Evolutionary conservation across 1,140 invertebrate genomes (phyloP).

Genomic region (Hylaeus anthracinus): DNA sequence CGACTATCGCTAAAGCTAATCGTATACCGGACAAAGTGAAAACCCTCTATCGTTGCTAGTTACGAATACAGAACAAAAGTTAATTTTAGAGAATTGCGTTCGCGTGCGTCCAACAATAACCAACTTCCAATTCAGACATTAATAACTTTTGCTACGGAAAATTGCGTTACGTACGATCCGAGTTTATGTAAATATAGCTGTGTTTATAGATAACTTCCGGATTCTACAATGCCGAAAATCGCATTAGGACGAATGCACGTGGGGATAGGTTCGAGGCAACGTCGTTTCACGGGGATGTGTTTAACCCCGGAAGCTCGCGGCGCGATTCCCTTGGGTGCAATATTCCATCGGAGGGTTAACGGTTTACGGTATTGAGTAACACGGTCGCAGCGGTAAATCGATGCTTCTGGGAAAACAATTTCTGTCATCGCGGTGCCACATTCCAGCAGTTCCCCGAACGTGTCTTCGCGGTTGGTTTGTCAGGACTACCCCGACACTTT

Average conservation of each 20-base stretch:
- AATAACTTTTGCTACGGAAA: no score
- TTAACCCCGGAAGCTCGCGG: conserved; percentile 39
- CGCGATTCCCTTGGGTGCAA: conserved; percentile 52
- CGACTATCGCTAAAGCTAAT: no score
- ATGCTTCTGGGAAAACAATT: conserved; percentile 52
- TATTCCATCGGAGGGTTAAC: conserved; percentile 32
- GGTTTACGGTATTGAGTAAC: conserved; percentile 51
- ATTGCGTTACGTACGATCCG: no score
- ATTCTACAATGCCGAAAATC: not conserved
- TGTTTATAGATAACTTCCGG: conserved; percentile 14
- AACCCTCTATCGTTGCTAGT: no score
- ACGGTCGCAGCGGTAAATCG: conserved; percentile 4
- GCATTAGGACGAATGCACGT: not conserved
- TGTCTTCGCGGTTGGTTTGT: no score
- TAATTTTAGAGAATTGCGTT: no score
- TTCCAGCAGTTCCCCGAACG: conserved; percentile 7
- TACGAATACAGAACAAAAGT: no score
- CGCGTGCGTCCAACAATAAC: no score
- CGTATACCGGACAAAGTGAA: no score
- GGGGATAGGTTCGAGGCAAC: not conserved
- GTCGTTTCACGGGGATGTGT: conserved; percentile 11
- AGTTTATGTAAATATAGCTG: no score
- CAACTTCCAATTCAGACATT: no score
- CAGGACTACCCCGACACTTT: no score
- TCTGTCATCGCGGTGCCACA: conserved; percentile 24